A percentile compares a stretch with the other conserved stretches of the same genome.
phyloP scores from a whole-genome alignment of 2,888 invertebrate species.

The Eugnorisma glareosa region DNA sequence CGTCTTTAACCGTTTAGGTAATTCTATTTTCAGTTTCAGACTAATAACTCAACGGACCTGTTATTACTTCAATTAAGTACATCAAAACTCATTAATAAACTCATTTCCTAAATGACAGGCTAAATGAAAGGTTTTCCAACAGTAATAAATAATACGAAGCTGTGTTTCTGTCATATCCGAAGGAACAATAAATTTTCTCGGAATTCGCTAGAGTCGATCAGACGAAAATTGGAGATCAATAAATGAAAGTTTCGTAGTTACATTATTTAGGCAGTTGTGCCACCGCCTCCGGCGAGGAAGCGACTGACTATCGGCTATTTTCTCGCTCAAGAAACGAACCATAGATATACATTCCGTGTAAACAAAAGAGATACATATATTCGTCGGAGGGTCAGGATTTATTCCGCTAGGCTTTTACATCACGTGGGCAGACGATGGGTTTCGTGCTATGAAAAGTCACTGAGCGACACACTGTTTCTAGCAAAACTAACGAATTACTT shows the following conservation, averaged over 20 bases:
- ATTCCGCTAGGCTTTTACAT: no score
- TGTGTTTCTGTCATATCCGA: background rate
- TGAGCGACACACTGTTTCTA: no score
- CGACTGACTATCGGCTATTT: no score
- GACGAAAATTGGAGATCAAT: slow-evolving; percentile 7
- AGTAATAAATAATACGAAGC: slow-evolving; percentile 1
- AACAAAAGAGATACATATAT: no score
- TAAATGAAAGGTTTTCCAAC: background rate
- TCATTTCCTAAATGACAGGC: slow-evolving; percentile 5
- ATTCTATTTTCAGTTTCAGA: background rate
- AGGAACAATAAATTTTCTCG: background rate
- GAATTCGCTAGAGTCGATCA: background rate
- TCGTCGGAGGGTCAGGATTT: no score
- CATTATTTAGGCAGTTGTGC: slow-evolving; percentile 1
- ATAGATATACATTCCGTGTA: no score
- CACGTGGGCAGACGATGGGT: no score
- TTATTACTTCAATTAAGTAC: slow-evolving; percentile 2
- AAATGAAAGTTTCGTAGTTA: background rate
- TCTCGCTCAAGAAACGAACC: no score
- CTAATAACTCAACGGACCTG: background rate
- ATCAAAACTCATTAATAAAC: slow-evolving; percentile 2
- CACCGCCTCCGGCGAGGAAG: no score
- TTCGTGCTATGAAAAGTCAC: no score
- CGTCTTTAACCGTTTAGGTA: no score
- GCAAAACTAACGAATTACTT: no score